These are phyloP conservation scores for Dascillus cervinus DNA, from an alignment of 2,888 invertebrate genomes.

Conservation along the genomic window DNA sequence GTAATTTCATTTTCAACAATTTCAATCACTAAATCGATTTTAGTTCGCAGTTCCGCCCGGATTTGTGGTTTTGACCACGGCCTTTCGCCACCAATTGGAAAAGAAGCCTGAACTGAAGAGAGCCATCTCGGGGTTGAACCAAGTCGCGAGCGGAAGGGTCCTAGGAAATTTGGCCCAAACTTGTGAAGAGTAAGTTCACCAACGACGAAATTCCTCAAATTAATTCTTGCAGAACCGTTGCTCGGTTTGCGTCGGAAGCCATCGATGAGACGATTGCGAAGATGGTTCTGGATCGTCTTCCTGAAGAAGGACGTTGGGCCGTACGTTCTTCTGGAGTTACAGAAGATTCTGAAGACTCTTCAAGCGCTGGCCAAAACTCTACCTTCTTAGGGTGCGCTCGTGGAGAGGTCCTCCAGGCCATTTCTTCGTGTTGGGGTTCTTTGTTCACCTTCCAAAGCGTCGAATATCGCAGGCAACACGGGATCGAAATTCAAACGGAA, in stretches of 20 bases:
- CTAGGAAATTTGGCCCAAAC: constrained; percentile 45
- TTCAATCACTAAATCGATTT: too few relatives aligned
- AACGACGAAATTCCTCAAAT: too few relatives aligned
- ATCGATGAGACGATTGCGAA: constrained; percentile 6
- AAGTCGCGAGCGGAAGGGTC: constrained; percentile 45
- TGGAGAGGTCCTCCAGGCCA: constrained; percentile 48
- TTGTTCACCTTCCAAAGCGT: constrained; percentile 70
- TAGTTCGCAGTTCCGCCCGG: constrained; percentile 59
- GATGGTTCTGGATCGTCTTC: constrained; percentile 8
- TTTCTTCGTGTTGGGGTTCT: constrained; percentile 76
- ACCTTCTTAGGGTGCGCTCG: constrained; percentile 63
- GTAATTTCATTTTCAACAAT: too few relatives aligned
- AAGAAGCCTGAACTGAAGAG: constrained; percentile 40
- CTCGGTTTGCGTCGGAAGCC: constrained; percentile 7
- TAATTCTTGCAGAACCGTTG: constrained; percentile 7
- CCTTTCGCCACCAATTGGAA: constrained; percentile 53
- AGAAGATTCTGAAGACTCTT: constrained; percentile 73
- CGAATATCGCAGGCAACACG: constrained; percentile 70
- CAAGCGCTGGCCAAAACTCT: constrained; percentile 79
- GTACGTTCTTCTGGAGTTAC: constrained; percentile 50
- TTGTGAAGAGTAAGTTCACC: constrained; percentile 45
- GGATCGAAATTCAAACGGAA: constrained; percentile 56
- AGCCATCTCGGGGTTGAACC: constrained; percentile 47
- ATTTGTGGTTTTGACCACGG: constrained; percentile 59
- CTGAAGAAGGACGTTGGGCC: constrained; percentile 45